Base-by-base conservation (phyloP, 2,113 vertebrate species). In the Petaurus breviceps region DNA sequence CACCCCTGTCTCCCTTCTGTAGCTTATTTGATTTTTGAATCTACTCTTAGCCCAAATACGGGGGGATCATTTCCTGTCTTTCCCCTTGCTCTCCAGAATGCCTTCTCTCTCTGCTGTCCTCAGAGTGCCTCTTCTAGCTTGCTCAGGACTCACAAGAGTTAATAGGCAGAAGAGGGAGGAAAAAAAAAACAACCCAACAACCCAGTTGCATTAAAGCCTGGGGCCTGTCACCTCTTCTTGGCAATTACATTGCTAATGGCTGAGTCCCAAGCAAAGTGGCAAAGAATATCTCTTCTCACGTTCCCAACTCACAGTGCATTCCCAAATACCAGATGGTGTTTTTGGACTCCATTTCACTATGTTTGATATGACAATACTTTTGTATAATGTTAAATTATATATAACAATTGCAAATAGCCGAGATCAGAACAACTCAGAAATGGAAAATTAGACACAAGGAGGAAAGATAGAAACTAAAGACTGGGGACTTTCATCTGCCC, bases 291-390 rank as follows among this genome's bases (percentile, higher is more conserved):
- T 99, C 99, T 99, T 99, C 99, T 99, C 99, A 99, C 98, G 98
- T 99, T 99, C 99, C 99, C 98, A 98, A 98, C 98, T 98, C 98
- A 98, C 98, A 98, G 99, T 99, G 98, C 98, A 98, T 99, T 99
- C 99, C 99, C 99, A 99, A 99, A 99, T 99, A 99, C 99, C 99
- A 99, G 99, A 99, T 99, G 99, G 99, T 98, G 99, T 99, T 99
- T 99, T 99, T 99, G 99, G 99, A 99, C 99, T 99, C 99, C 98
- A 98, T 99, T 99, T 99, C 99, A 99, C 98, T 99, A 99, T 99
- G 99, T 99, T 99, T 99, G 98, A 98, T 98, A 99, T 99, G 98
- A 99, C 99, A 99, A 99, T 99, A 99, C 99, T 99, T 99, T 98
- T 99, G 99, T 99, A 99, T 99, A 99, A 99, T 98, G 98, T 98